phyloP scores from a whole-genome alignment of 2,888 invertebrate genomes.

The Scrobipalpa costella region DNA sequence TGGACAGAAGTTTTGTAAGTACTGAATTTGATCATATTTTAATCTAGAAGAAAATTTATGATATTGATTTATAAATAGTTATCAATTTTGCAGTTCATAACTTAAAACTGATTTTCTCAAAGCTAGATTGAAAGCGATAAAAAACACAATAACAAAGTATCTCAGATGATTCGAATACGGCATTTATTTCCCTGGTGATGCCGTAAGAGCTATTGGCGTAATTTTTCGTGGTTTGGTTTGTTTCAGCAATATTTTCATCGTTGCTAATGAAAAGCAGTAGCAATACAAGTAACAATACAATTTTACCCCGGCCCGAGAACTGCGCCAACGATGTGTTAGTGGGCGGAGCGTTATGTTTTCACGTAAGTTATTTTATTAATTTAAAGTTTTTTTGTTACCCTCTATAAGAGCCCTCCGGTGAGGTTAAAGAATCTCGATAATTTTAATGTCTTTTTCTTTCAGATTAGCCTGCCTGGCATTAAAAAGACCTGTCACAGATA shows the following conservation, averaged over 20 bases:
- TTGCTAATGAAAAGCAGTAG: conserved; percentile 82
- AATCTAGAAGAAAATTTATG: too few relatives aligned
- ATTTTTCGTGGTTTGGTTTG: not conserved
- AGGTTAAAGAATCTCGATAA: too few relatives aligned
- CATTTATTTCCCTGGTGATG: not conserved
- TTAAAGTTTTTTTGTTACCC: not conserved
- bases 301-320: conserved; percentile 73
- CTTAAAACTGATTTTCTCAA: too few relatives aligned
- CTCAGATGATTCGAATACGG: too few relatives aligned
- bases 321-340: conserved; percentile 88
- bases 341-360: conserved; percentile 91
- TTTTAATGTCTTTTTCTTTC: too few relatives aligned
- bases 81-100: too few relatives aligned
- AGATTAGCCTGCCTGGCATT: too few relatives aligned
- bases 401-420: not conserved
- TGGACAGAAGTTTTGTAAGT: conserved; percentile 92
- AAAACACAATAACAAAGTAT: too few relatives aligned
- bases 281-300: conserved; percentile 86
- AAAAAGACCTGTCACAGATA: too few relatives aligned
- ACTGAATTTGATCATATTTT: not conserved
- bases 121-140: too few relatives aligned
- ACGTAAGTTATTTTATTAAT: conserved; percentile 77
- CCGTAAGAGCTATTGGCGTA: not conserved
- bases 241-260: conserved; percentile 85
- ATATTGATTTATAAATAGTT: too few relatives aligned